These are phyloP conservation scores for Agrotis exclamationis DNA, from an alignment of 2,888 invertebrate genomes.

Conservation along the genomic window DNA sequence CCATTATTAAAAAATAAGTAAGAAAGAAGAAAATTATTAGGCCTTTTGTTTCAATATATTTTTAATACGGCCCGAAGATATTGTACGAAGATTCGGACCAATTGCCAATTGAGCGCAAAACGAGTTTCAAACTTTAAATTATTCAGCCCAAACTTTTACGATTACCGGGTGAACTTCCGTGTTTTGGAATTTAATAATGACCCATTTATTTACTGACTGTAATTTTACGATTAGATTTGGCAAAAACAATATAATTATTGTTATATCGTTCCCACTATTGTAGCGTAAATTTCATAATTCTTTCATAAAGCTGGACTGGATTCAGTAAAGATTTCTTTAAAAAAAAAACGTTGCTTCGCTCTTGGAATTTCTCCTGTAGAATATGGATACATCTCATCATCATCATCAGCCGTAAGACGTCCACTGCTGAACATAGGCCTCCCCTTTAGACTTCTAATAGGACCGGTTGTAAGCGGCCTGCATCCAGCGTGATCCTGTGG, in stretches of 20 bases:
- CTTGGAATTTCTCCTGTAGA: no score
- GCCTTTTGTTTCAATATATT: not conserved
- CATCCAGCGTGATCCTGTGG: no score
- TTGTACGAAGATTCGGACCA: not conserved
- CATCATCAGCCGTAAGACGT: no score
- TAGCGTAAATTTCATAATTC: not conserved
- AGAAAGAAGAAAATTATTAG: not conserved
- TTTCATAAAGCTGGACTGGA: not conserved
- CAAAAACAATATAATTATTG: not conserved
- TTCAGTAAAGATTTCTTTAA: no score
- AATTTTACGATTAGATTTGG: not conserved
- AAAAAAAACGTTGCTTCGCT: no score
- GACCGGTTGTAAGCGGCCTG: no score
- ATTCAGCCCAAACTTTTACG: constrained; percentile 4
- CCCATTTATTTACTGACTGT: not conserved
- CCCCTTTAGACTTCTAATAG: no score
- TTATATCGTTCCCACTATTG: not conserved
- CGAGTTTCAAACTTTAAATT: constrained; percentile 31
- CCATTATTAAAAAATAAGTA: not conserved
- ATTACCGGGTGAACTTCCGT: not conserved
- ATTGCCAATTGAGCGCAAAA: constrained; percentile 21
- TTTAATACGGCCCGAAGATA: not conserved
- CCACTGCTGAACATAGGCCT: no score
- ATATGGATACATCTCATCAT: no score
- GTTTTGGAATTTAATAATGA: not conserved